These are phyloP conservation scores for Apus apus DNA, from an alignment of 2,113 vertebrate species.

Conservation along the genomic window DNA sequence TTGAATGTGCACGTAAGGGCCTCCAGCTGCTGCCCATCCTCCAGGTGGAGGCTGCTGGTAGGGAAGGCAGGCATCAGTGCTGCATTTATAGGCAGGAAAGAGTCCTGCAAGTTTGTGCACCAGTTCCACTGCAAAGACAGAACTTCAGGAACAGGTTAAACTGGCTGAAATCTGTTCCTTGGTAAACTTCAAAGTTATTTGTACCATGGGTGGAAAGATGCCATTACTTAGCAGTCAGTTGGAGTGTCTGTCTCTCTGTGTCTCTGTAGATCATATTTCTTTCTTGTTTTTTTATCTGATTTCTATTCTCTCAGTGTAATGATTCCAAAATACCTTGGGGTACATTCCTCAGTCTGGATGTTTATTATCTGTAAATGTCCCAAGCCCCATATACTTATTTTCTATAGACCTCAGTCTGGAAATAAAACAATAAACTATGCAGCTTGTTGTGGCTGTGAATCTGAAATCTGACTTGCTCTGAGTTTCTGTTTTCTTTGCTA, in stretches of 20 bases:
- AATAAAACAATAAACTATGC: constrained; percentile 61
- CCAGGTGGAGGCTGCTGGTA: neutral
- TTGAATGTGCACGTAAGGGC: neutral
- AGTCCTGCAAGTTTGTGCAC: neutral
- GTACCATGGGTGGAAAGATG: neutral
- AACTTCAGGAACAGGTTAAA: neutral
- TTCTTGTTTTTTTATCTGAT: constrained; percentile 25
- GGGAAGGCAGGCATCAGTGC: neutral
- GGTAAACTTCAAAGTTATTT: neutral
- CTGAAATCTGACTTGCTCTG: neutral
- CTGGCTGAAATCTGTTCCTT: neutral
- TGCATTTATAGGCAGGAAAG: neutral
- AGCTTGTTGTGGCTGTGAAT: constrained; percentile 4
- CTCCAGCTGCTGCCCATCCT: neutral
- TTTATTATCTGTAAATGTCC: constrained; percentile 65
- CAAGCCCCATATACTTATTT: constrained; percentile 65
- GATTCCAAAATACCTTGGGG: constrained; percentile 56
- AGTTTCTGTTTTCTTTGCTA: constrained; percentile 7
- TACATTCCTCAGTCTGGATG: constrained; percentile 18
- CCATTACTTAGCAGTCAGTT: neutral
- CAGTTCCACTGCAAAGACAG: neutral
- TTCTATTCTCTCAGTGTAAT: constrained; percentile 52
- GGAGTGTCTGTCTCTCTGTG: neutral
- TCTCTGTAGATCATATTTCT: constrained; percentile 9
- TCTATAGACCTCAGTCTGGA: constrained; percentile 38